Evolutionary conservation across 2,888 invertebrate species (phyloP).

Genomic region (Eupithecia exiguata): DNA sequence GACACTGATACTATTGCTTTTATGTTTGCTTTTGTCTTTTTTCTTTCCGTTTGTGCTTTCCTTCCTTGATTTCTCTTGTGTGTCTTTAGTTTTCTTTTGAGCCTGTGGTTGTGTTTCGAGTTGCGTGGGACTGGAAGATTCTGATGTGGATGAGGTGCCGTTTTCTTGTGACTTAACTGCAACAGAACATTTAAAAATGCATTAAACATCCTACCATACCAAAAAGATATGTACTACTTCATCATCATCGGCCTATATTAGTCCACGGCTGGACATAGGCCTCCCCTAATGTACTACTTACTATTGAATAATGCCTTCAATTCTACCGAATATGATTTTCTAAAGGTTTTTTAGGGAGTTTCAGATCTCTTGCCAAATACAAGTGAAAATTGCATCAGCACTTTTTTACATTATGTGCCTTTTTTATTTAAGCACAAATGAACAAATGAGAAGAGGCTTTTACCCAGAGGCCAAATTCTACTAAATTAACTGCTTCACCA

Average conservation of each 20-base stretch:
- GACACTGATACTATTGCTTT: constrained; percentile 74
- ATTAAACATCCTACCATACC: background rate
- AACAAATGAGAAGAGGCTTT: no score
- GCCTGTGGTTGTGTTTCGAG: constrained; percentile 66
- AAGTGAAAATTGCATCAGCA: background rate
- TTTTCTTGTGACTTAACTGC: constrained; percentile 81
- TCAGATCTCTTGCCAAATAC: background rate
- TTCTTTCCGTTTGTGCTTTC: constrained; percentile 81
- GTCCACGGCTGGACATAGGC: no score
- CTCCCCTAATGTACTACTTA: no score
- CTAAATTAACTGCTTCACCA: no score
- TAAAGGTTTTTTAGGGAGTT: no score
- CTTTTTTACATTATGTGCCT: no score
- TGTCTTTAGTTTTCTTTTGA: constrained; percentile 79
- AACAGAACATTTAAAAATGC: constrained; percentile 39
- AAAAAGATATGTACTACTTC: no score
- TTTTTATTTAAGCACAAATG: no score
- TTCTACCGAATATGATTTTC: no score
- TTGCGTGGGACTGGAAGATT: constrained; percentile 78
- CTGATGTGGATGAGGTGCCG: constrained; percentile 79
- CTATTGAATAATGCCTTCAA: no score
- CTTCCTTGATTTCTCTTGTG: constrained; percentile 73
- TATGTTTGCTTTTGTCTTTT: constrained; percentile 81
- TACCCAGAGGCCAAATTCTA: no score
- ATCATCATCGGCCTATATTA: no score